Conservation (phyloP, 2,888 invertebrate genomes). For the Podotricha telesiphe region DNA sequence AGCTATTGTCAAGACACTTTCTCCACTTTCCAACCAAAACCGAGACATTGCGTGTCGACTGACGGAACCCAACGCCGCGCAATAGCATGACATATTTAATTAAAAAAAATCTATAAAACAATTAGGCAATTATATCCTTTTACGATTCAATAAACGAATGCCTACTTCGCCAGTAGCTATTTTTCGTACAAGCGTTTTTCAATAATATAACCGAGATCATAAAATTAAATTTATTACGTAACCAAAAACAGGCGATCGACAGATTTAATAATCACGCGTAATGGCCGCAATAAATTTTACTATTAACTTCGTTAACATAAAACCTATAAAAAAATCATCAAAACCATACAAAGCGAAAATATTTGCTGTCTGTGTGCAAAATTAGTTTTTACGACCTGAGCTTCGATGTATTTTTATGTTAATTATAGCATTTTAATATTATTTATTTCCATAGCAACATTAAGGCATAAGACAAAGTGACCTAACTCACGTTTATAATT, state of each 20-base stretch:
- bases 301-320: slow-evolving; percentile 32
- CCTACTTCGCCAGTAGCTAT: slow-evolving; percentile 1
- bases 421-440: slow-evolving; percentile 30
- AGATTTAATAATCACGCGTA: slow-evolving; percentile 27
- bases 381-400: slow-evolving; percentile 22
- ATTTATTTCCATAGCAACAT: not conserved
- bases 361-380: slow-evolving; percentile 14
- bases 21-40: too few species aligned
- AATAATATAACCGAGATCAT: slow-evolving; percentile 17
- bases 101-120: too few species aligned
- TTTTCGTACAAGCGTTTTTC: slow-evolving; percentile 4
- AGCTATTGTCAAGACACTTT: too few species aligned
- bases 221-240: slow-evolving; percentile 29
- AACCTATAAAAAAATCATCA: slow-evolving; percentile 31
- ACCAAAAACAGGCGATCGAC: slow-evolving; percentile 25
- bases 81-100: too few species aligned
- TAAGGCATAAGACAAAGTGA: not conserved
- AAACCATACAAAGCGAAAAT: slow-evolving; percentile 22
- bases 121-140: not conserved
- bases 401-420: slow-evolving; percentile 30
- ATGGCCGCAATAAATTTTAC: slow-evolving; percentile 31
- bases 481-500: not conserved
- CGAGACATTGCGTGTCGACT: too few species aligned
- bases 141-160: not conserved
- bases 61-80: too few species aligned